Base-by-base conservation (phyloP, 2,888 invertebrate species). In the Eustalomyia histrio region DNA sequence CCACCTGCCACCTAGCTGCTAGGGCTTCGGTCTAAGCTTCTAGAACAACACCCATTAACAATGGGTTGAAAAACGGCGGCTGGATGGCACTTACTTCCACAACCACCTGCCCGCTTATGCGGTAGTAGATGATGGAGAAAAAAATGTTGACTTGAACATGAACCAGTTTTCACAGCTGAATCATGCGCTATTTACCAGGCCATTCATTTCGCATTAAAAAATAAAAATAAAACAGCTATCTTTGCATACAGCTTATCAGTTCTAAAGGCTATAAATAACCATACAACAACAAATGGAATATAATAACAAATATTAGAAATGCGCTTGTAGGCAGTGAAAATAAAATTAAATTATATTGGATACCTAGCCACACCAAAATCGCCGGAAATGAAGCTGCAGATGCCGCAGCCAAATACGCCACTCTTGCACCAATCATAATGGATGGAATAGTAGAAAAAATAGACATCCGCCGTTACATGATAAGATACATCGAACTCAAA, bases 401-500 rank as follows among this genome's bases (percentile, higher is more conserved):
- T 16, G 9, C 0, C 7, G 47, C 61, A 12, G 43, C 43, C 10
- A 61, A 61, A 61, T 43, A 61, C 8, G 21, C 21, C 9, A 43
- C 61, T 21, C 21, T 14, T 18, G 39, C 61, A 43, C 61, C 43
- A 43, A 43, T 61, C 43, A 61, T 61, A 43, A 39, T 43, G 43
- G 8, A 61, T 21, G 14, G 14, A 6, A 61, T 18, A n/a, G n/a
- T n/a, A n/a, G n/a, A n/a, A n/a, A n/a, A n/a, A n/a, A n/a, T n/a
- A n/a, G n/a, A n/a, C n/a, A 50, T 50, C 16, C 50, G 0, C n/a
- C 50, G 50, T n/a, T 16, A 50, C 50, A 50, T 12, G 3, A 16
- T 16, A 61, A 39, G 12, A 12, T 10, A 39, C 14, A 12, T 43
- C 39, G 43, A 18, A 1, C 29, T 21, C 18, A 53, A 53, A 53